Base-by-base conservation (phyloP, 2,113 vertebrate genomes). In the Pimephales promelas region DNA sequence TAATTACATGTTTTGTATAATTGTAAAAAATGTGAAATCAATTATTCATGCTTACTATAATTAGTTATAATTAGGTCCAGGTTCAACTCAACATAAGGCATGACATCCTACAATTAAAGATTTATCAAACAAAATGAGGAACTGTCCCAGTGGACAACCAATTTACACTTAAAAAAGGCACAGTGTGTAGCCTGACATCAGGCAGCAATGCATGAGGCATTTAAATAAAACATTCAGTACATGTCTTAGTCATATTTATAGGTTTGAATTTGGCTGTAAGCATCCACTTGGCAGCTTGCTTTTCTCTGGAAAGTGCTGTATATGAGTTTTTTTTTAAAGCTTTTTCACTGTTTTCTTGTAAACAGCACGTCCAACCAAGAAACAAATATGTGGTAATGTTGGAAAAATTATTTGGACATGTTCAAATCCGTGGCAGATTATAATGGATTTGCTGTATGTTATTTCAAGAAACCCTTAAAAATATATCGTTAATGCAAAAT, bases 51-150 rank as follows among this genome's bases (percentile, higher is more conserved):
- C 22, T 20, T 26, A 13, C 47, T 70, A 31, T 52, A 81, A 71
- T 84, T 79, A 52, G 68, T 72, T 84, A 62, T 73, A 84, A 84
- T 80, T 74, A 74, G 59, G 28, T 31, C 31, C 83, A 79, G 64
- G 26, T 84, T 72, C 24, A 71, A 59, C 52, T 49, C 57, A 84
- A 45, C 64, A 79, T 40, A 70, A 79, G 66, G 52, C 40, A 61
- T 79, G 52, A 13, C 24, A 28, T 74, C 54, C 22, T 20, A 80
- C 10, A 62, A 74, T 85, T 62, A 52, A 85, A 84, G 66, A 72
- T 84, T 80, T 81, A 73, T 85, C 47, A 52, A 80, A 52, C 22
- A 85, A 71, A 71, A 73, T 73, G 26, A 73, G 43, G 66, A 85
- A 64, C 20, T 84, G 78, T 49, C 83, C 66, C 57, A 62, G 54